Conservation (phyloP, 2,113 vertebrate genomes). For the Uropsilus gracilis region DNA sequence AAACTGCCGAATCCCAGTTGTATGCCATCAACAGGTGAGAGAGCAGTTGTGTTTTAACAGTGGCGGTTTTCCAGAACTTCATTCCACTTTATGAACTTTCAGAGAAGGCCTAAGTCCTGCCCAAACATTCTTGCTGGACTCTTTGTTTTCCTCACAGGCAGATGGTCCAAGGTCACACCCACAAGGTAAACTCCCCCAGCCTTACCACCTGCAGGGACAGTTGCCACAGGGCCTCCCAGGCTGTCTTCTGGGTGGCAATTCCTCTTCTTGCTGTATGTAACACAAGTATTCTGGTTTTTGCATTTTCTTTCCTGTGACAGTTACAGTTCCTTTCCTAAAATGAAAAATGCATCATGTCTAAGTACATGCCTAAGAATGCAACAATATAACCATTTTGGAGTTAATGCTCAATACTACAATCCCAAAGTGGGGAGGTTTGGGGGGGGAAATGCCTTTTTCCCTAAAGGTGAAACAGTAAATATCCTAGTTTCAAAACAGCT, state of each 20-base stretch:
- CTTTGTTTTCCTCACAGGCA: constrained; percentile 17
- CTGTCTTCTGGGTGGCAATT: not conserved
- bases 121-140: constrained; percentile 7
- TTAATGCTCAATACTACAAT: constrained; percentile 8
- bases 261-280: not conserved
- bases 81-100: not conserved
- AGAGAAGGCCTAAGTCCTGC: not conserved
- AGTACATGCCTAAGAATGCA: constrained; percentile 42
- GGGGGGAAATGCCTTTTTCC: not conserved
- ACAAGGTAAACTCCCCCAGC: not conserved
- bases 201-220: not conserved
- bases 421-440: too few species aligned
- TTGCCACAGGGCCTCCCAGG: too few species aligned
- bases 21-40: not conserved
- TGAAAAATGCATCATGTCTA: not conserved
- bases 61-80: not conserved
- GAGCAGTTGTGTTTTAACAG: not conserved
- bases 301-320: not conserved
- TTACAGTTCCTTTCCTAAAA: constrained; percentile 21
- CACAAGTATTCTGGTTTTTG: not conserved
- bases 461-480: not conserved
- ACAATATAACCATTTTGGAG: not conserved
- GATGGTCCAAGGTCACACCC: not conserved
- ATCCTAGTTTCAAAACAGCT: constrained; percentile 40
- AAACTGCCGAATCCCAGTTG: not conserved